Conservation (phyloP, 92 coral and sea anemone species). For the Desmophyllum pertusum region DNA sequence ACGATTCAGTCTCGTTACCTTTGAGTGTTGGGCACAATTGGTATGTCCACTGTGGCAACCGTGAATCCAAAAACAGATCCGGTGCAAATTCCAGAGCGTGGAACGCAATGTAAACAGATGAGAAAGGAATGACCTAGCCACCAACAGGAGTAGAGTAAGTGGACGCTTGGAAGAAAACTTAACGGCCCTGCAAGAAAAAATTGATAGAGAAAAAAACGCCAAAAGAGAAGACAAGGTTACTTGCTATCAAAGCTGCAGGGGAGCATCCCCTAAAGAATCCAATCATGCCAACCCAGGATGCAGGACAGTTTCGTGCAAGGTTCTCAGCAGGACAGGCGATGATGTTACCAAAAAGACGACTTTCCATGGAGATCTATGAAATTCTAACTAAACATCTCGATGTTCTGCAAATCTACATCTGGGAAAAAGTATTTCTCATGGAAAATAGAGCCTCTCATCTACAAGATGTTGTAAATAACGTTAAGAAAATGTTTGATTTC, state of each 20-base stretch:
- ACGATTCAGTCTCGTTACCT: neutral
- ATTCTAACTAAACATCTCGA: neutral
- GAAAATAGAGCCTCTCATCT: constrained; percentile 1
- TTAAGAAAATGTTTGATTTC: neutral
- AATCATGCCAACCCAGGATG: constrained; percentile 8
- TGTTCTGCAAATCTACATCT: neutral
- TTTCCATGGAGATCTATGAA: neutral
- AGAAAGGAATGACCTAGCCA: neutral
- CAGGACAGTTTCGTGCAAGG: neutral
- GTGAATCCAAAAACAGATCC: neutral
- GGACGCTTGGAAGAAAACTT: constrained; percentile 12
- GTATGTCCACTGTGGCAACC: neutral
- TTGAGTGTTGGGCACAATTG: neutral
- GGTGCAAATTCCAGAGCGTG: neutral
- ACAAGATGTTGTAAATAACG: constrained; percentile 1
- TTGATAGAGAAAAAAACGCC: neutral
- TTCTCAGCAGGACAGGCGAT: neutral
- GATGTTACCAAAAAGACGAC: neutral
- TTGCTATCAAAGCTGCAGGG: neutral
- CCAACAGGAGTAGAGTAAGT: constrained; percentile 11
- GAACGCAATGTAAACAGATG: neutral
- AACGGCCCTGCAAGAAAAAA: neutral
- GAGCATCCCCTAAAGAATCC: constrained; percentile 7
- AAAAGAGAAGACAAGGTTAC: neutral
- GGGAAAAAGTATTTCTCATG: constrained; percentile 8